Base-by-base conservation (phyloP, 2,888 invertebrate genomes). In the Platycheirus rosarum region DNA sequence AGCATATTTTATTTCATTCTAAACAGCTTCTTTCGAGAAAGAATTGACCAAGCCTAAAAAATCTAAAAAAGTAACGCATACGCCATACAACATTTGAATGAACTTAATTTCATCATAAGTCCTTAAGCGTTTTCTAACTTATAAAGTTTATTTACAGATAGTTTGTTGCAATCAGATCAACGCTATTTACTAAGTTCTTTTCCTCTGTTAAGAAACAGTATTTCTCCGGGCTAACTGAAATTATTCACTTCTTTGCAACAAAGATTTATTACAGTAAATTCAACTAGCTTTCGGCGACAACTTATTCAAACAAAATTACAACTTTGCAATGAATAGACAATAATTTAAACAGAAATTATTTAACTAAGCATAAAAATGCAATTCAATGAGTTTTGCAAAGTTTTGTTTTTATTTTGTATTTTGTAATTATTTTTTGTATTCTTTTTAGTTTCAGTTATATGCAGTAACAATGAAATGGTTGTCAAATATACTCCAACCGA, bases 371-470 rank as follows among this genome's bases (percentile, higher is more conserved):
- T n/a, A n/a, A n/a, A n/a, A n/a, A n/a, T n/a, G n/a, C n/a, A n/a
- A n/a, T n/a, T n/a, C n/a, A n/a, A n/a, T n/a, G n/a, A n/a, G n/a
- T n/a, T n/a, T n/a, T n/a, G n/a, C n/a, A n/a, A n/a, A n/a, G n/a
- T n/a, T n/a, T n/a, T n/a, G n/a, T n/a, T n/a, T n/a, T n/a, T n/a
- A n/a, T n/a, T n/a, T n/a, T n/a, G 23, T 2, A 6, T 4, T 23
- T 23, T 6, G 6, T 4, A 23, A 23, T 46, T 1, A 32, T n/a
- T 35, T 11, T n/a, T 0, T 62, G 13, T 16, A 18, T 9, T 14
- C 1, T 79, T 51, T 62, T 75, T 90, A 97, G 97, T 97, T 84
- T 93, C 93, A 77, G 96, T 97, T 1, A 93, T 93, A 51, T 97
- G 97, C 88, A 93, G 93, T n/a, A 93, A 93, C 32, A 91, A 93